Conservation (phyloP, 2,888 invertebrate species). For the Exephanes ischioxanthus region DNA sequence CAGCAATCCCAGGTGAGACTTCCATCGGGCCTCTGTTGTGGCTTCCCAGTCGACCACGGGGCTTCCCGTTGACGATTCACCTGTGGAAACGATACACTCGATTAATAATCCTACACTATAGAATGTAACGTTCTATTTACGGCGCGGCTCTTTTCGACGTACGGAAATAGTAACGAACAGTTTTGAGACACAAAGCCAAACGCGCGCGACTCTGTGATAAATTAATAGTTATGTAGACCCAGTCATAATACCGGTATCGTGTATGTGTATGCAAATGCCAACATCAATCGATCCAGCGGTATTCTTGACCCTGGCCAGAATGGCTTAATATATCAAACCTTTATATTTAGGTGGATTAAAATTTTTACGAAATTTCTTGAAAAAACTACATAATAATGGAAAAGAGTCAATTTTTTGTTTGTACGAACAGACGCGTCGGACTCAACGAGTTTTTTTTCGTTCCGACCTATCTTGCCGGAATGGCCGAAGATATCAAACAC, state of each 20-base stretch:
- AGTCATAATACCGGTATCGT: slow-evolving; percentile 41
- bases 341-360: slow-evolving; percentile 20
- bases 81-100: slow-evolving; percentile 68
- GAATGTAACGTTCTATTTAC: neutral
- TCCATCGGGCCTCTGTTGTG: slow-evolving; percentile 86
- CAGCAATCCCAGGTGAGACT: slow-evolving; percentile 86
- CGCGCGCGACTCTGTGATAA: slow-evolving; percentile 20
- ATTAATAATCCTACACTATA: neutral
- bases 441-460: too few relatives aligned
- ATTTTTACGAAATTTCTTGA: too few relatives aligned
- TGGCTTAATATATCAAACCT: slow-evolving; percentile 36
- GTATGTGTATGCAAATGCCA: slow-evolving; percentile 63
- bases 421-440: too few relatives aligned
- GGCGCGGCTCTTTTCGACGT: neutral
- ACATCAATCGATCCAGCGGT: slow-evolving; percentile 58
- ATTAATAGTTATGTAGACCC: slow-evolving; percentile 16
- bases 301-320: slow-evolving; percentile 68
- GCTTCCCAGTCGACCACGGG: slow-evolving; percentile 77
- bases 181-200: neutral
- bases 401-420: too few relatives aligned
- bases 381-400: too few relatives aligned
- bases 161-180: slow-evolving; percentile 26
- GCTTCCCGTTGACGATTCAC: slow-evolving; percentile 70
- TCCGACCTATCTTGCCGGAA: too few relatives aligned
- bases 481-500: too few relatives aligned